phyloP scores from a whole-genome alignment of 2,797 vertebrate species.

The Aldrovandia affinis region DNA sequence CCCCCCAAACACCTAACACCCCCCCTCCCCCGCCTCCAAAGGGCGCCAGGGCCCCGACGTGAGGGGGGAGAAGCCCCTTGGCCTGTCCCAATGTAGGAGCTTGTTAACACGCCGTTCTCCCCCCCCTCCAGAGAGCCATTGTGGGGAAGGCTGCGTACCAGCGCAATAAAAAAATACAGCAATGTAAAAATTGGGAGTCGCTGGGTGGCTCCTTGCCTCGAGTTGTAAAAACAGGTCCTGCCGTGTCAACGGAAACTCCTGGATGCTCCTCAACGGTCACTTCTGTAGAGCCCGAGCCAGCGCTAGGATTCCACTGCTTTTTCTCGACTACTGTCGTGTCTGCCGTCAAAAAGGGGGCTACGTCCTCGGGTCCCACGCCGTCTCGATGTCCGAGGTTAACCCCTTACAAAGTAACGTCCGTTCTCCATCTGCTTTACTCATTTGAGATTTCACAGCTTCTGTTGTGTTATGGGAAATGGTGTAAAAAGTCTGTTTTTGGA shows the following conservation, averaged over 20 bases:
- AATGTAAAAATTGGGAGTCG: slow-evolving; percentile 35
- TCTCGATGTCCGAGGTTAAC: too few species aligned
- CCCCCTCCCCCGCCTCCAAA: not conserved
- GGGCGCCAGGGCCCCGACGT: slow-evolving; percentile 38
- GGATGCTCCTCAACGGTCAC: not conserved
- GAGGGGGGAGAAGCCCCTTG: slow-evolving; percentile 35
- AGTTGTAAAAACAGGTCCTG: not conserved
- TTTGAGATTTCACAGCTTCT: too few species aligned
- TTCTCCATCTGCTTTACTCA: too few species aligned
- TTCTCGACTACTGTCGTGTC: not conserved
- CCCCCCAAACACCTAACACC: not conserved
- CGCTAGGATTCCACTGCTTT: not conserved
- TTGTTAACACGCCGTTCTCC: slow-evolving; percentile 59
- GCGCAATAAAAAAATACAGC: slow-evolving; percentile 46
- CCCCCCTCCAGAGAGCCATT: slow-evolving; percentile 47
- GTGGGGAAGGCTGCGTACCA: slow-evolving; percentile 43
- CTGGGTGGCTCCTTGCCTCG: slow-evolving; percentile 16
- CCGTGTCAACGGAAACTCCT: slow-evolving; percentile 12
- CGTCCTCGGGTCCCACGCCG: not conserved
- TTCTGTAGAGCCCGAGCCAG: not conserved
- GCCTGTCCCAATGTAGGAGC: slow-evolving; percentile 50
- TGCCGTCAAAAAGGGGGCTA: not conserved
- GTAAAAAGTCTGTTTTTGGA: not conserved
- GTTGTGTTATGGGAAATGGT: not conserved
- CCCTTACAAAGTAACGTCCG: too few species aligned